phyloP scores from a whole-genome alignment of 1,140 invertebrate genomes.

The Euborellia annulipes region DNA sequence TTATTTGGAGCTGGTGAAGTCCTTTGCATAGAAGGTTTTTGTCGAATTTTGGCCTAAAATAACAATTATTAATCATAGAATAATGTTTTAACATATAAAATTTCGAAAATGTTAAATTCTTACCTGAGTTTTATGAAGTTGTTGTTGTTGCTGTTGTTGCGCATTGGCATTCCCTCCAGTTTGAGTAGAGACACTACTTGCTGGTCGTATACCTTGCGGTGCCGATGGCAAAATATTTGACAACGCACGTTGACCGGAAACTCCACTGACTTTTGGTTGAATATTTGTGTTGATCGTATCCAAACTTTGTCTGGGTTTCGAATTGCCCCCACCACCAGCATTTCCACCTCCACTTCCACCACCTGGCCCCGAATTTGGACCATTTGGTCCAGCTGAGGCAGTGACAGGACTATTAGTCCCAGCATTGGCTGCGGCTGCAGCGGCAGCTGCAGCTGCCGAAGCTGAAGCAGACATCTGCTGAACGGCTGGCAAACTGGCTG shows the following conservation, averaged over 20 bases:
- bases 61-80: too few species aligned
- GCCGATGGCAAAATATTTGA: slow-evolving; percentile 49
- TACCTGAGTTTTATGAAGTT: slow-evolving; percentile 15
- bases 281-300: slow-evolving; percentile 15
- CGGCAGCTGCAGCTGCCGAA: neutral
- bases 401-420: slow-evolving; percentile 25
- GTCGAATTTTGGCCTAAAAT: slow-evolving; percentile 22
- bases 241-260: slow-evolving; percentile 24
- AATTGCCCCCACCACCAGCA: neutral
- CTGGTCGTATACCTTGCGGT: slow-evolving; percentile 44
- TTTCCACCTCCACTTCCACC: slow-evolving; percentile 4
- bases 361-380: slow-evolving; percentile 12
- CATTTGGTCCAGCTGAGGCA: slow-evolving; percentile 32
- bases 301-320: slow-evolving; percentile 14
- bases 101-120: neutral
- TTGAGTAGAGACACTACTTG: slow-evolving; percentile 61
- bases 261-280: slow-evolving; percentile 16
- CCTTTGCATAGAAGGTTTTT: slow-evolving; percentile 32
- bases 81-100: neutral
- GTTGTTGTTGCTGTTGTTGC: slow-evolving; percentile 11
- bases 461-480: slow-evolving; percentile 9
- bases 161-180: slow-evolving; percentile 38
- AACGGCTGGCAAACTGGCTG: slow-evolving; percentile 2
- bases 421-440: slow-evolving; percentile 11
- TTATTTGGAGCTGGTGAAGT: slow-evolving; percentile 38